Base-by-base conservation (phyloP, 2,888 invertebrate species). In the Napeogenes sylphis region DNA sequence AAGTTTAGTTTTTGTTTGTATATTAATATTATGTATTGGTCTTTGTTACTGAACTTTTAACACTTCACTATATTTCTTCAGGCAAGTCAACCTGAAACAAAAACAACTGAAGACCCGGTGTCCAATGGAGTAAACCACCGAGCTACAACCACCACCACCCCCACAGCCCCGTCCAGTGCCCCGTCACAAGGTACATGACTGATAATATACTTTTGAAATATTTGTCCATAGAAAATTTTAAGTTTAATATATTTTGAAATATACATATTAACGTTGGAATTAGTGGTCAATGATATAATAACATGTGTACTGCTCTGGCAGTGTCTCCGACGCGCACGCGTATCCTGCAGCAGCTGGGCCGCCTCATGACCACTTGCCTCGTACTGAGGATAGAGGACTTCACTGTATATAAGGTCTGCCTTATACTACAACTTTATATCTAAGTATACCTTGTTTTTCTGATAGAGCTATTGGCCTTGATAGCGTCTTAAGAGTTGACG, bases 311-410 rank as follows among this genome's bases (percentile, higher is more conserved):
- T n/a, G n/a, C 62, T 62, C 12, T 81, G 77, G 2, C 77, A 90
- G 90, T 90, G 67, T 92, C 92, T 3, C 94, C 94, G 45, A 92
- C 94, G 0, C 93, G 94, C 68, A 93, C 92, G 71, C 91, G 92
- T 62, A 93, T 95, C 58, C 85, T 95, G 10, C 92, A 93, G 69
- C 96, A 97, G 79, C 89, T 97, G 47, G 93, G 95, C 33, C 97
- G 96, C 80, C 84, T 99, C 67, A 97, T 99, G 96, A 97, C 98
- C 38, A 95, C 97, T 12, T 98, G 98, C 81, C 93, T 97, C 46
- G 94, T 99, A 45, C 91, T 99, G 66, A 93, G 97, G 79, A 94
- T 99, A 73, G 96, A 97, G 76, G 98, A 99, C 83, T 96, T 99
- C 77, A 95, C 95, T 8, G 92, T 99, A 58, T 96, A 96, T 83